Evolutionary conservation across 2,797 vertebrate species (phyloP), one percentile per base, ranked within the genome.

Genomic region (Cephalopachus bancanus): DNA sequence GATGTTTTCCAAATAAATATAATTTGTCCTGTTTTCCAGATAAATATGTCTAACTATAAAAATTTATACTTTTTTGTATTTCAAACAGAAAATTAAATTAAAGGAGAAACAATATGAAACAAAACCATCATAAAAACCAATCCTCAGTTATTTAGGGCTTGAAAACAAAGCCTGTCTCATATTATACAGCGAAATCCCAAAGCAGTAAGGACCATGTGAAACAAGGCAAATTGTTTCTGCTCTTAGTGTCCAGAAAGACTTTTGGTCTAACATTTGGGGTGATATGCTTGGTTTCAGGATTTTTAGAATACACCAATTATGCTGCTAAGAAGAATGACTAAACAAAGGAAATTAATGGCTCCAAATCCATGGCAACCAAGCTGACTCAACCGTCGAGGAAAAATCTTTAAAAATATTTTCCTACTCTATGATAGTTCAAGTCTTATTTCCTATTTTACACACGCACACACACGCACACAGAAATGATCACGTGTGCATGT

Each of bases 221-320:
- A 69, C 24, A 96, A 76, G 75, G 33, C 15, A 75, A 76, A 71
- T 7, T 75, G 9, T 49, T 51, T 14, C 44, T 84, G 33, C 6
- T 51, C n/a, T 44, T 10, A 7, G 1, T 51, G 53, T 75, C n/a
- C 28, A 37, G 0, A 26, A 72, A 69, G 57, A 20, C n/a, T 80
- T 83, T 79, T 12, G 65, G 28, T 10, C 15, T 24, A 51, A 44
- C 14, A 1, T 49, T 1, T 65, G 28, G 10, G 10, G 33, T 65
- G 19, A 57, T 53, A 28, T 55, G 10, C 9, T 64, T 74, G 62
- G n/a, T 71, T 72, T 93, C 26, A 86, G 74, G 51, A 59, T 81
- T 74, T 97, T 95, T 65, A 80, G 75, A 96, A 67, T 67, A 55
- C 88, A 60, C 37, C 14, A 65, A 67, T 87, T 87, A 64, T 15